Evolutionary conservation across 2,113 vertebrate species (phyloP).

Genomic region (Gopherus flavomarginatus): DNA sequence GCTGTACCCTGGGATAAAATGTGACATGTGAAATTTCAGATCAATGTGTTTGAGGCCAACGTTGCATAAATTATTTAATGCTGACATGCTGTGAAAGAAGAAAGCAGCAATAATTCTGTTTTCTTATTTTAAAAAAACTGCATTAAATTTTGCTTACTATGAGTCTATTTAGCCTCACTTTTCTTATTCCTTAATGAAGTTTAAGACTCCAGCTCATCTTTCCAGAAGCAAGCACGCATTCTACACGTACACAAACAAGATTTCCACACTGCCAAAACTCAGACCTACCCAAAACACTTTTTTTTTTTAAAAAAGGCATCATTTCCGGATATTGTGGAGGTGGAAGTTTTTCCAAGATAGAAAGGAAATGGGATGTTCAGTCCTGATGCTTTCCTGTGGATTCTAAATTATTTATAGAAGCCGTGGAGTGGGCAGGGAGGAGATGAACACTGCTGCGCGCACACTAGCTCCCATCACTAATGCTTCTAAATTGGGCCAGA

Average conservation of each 20-base stretch:
- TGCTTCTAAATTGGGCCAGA: not conserved
- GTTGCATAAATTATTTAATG: conserved; percentile 21
- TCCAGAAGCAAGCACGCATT: not conserved
- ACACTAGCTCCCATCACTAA: not conserved
- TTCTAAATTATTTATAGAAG: not conserved
- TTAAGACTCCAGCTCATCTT: not conserved
- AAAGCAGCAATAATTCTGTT: not conserved
- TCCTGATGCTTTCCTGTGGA: not conserved
- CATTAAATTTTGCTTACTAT: not conserved
- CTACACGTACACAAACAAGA: not conserved
- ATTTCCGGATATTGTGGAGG: not conserved
- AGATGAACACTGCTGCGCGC: not conserved
- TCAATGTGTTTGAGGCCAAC: not conserved
- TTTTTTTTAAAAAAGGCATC: not conserved
- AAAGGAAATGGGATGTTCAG: not conserved
- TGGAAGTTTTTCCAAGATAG: not conserved
- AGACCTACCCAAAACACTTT: too few species aligned
- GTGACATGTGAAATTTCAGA: conserved; percentile 25
- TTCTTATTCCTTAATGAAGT: not conserved
- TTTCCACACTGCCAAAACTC: not conserved
- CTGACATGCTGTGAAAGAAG: not conserved
- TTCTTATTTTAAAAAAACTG: not conserved
- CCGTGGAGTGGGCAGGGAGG: too few species aligned
- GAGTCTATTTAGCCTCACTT: not conserved
- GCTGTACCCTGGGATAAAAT: not conserved